Conservation (phyloP, 2,113 vertebrate genomes). For the Anoplopoma fimbria region DNA sequence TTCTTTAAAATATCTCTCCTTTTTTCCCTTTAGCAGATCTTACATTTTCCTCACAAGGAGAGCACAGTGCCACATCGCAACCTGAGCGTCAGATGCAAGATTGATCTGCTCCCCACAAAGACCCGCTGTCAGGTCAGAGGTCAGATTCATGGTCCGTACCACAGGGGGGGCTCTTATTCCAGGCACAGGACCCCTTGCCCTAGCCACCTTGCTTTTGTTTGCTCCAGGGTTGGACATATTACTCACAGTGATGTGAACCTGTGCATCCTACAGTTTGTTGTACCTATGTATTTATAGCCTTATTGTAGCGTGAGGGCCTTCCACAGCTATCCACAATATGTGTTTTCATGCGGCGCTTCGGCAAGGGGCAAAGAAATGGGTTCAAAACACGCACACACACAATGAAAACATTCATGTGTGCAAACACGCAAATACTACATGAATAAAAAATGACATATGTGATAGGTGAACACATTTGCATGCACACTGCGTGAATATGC, state of each 20-base stretch:
- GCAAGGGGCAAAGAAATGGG: neutral
- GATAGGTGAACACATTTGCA: neutral
- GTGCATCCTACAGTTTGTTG: neutral
- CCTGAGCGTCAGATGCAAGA: neutral
- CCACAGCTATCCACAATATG: neutral
- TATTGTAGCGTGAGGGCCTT: neutral
- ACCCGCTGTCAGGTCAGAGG: conserved; percentile 12
- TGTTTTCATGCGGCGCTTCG: neutral
- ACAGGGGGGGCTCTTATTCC: neutral
- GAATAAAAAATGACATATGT: neutral
- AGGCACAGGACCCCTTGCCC: conserved; percentile 1
- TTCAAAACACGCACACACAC: conserved; percentile 6
- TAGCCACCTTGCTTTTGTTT: neutral
- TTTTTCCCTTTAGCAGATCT: neutral
- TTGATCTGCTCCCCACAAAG: neutral
- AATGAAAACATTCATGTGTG: neutral
- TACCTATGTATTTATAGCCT: conserved; percentile 10
- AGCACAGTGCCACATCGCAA: neutral
- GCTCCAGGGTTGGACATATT: no score
- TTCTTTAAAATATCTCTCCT: neutral
- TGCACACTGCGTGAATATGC: neutral
- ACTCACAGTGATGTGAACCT: neutral
- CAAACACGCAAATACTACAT: neutral
- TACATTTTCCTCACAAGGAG: neutral
- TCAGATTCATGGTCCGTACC: neutral